Percentiles rank a stretch among this genome's conserved stretches.
phyloP scores from a whole-genome alignment of 2,797 vertebrate species.

The Oceanodroma leucorhoa region DNA sequence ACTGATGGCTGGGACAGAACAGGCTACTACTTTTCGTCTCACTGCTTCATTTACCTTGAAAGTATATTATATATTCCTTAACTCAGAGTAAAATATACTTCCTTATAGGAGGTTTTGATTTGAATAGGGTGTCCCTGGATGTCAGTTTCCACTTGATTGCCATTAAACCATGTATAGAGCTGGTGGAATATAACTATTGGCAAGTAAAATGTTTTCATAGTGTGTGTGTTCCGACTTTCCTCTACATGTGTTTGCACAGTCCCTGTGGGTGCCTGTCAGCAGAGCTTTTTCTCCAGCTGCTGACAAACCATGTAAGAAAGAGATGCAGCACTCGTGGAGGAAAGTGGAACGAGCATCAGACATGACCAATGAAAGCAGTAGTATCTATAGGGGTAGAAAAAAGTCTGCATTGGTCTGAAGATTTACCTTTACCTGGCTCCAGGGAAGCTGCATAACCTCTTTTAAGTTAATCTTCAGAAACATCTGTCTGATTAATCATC shows the following conservation, averaged over 20 bases:
- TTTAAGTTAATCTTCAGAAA: background rate
- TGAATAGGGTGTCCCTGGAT: background rate
- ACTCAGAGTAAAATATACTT: background rate
- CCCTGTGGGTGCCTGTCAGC: background rate
- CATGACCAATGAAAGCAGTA: background rate
- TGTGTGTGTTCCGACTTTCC: background rate
- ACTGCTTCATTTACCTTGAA: background rate
- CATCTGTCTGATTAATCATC: background rate
- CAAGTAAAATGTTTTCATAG: background rate
- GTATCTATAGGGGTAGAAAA: background rate
- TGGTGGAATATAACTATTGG: background rate
- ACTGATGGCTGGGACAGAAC: background rate
- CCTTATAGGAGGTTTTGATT: background rate
- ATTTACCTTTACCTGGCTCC: background rate
- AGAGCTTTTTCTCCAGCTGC: background rate
- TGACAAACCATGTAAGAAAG: background rate
- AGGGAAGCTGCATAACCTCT: background rate
- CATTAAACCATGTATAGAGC: background rate
- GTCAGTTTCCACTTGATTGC: background rate
- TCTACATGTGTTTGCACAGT: background rate
- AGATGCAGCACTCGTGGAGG: rapidly evolving
- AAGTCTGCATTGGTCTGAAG: background rate
- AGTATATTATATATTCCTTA: background rate
- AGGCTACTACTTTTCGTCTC: background rate
- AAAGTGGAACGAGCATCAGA: background rate